Base-by-base conservation (phyloP, 2,888 invertebrate species). In the Ptychoptera contaminata region DNA sequence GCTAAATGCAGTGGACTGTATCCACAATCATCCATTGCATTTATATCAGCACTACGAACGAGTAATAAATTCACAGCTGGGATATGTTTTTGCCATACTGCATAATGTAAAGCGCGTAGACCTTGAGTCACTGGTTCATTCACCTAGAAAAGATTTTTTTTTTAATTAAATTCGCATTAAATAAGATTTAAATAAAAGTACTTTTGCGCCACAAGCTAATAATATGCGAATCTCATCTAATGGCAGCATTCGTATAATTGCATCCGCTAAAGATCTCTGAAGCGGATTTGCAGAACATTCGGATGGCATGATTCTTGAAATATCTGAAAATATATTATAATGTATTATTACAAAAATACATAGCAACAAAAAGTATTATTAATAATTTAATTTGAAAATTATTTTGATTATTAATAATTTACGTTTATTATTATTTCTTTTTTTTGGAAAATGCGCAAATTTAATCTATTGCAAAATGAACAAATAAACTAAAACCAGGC, bases 1-100 rank as follows among this genome's bases (percentile, higher is more conserved):
- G 87, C 84, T 10, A 93, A 71, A 67, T 93, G 93, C 38, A 93
- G 65, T 0, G 92, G 84, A 46, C 90, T 86, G 63, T 91, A 92
- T 0, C 92, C 93, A 53, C 90, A 87, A 58, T 90, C 88, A 56
- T 91, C 90, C 1, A 77, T 74, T 0, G 84, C 83, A 59, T 87
- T 80, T 32, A 86, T 77, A 58, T 87, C 79, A 53, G 85, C 80
- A 8, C 87, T 88, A 32, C 86, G 69, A 0, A 86, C 84, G 37
- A 92, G 67, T 41, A 92, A 68, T 43, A 91, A 68, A 44, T 81
- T 75, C 0, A 85, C 82, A 0, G 88, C 88, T 53, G 86, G 86
- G 51, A 76, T 69, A 60, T 82, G 76, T 29, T 85, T 74, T 59
- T 87, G 85, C 80, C 88, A 91, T 50, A 90, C 85, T 1, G 92